Conservation (phyloP, 2,113 vertebrate species). For the Equus przewalskii region DNA sequence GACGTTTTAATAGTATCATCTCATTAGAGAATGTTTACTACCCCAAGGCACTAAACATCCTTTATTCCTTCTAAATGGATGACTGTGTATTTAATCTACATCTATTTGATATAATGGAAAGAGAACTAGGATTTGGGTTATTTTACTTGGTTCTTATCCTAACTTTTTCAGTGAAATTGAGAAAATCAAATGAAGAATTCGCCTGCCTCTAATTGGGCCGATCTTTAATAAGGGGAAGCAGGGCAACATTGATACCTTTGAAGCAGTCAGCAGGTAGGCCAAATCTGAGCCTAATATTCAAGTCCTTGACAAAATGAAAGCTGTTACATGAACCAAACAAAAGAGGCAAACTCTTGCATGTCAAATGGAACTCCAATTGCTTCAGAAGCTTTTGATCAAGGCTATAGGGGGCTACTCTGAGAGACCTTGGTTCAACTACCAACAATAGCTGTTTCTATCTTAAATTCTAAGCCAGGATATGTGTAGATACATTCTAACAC, state of each 20-base stretch:
- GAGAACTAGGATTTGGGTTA: not conserved
- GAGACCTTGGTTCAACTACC: not conserved
- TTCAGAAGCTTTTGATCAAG: not conserved
- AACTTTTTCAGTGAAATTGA: not conserved
- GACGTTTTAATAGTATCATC: not conserved
- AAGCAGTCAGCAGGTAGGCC: not conserved
- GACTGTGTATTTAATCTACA: not conserved
- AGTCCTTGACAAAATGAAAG: not conserved
- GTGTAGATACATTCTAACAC: not conserved
- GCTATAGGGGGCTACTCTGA: not conserved
- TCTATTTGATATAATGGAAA: not conserved
- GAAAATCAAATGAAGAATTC: not conserved
- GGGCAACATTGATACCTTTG: not conserved
- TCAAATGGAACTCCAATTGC: not conserved
- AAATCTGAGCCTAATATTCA: not conserved
- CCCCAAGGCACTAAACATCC: no score
- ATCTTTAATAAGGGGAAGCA: not conserved
- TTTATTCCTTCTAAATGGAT: not conserved
- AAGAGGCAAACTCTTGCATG: not conserved
- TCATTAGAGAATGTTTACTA: not conserved
- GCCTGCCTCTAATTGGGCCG: not conserved
- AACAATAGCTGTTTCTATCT: not conserved
- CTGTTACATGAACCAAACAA: not conserved
- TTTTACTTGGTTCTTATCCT: constrained; percentile 6
- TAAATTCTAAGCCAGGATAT: not conserved